These are phyloP conservation scores for Etheostoma spectabile DNA, from an alignment of 2,113 vertebrate genomes.

Conservation along the genomic window DNA sequence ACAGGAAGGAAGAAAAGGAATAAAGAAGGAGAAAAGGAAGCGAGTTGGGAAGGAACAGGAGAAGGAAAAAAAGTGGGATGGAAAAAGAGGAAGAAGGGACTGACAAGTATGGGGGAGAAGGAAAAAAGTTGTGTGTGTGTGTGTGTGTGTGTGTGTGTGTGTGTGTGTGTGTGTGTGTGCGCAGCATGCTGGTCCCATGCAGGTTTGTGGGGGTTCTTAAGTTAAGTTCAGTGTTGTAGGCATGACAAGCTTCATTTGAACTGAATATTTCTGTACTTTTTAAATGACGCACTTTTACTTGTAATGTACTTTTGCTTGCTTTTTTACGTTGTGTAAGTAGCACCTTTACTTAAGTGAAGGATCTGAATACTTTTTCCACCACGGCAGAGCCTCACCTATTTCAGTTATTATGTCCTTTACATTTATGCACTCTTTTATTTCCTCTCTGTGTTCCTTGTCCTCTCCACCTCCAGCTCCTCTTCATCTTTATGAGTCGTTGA, in stretches of 20 bases:
- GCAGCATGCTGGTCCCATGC: too few relatives aligned
- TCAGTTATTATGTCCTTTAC: background rate
- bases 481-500: slow-evolving; percentile 32
- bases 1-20: background rate
- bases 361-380: background rate
- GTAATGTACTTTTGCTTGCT: background rate
- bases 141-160: slow-evolving; percentile 29
- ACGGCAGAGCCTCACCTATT: background rate
- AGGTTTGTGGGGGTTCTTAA: too few relatives aligned
- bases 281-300: background rate
- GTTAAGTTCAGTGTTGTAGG: too few relatives aligned
- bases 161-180: slow-evolving; percentile 33
- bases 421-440: background rate
- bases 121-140: slow-evolving; percentile 3
- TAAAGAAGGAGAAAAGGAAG: background rate
- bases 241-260: too few relatives aligned
- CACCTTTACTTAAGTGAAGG: background rate
- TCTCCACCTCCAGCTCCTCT: slow-evolving; percentile 8
- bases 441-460: background rate
- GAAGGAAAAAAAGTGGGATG: background rate
- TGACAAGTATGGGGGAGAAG: background rate
- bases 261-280: background rate
- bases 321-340: background rate
- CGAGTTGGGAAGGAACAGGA: background rate
- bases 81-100: background rate